phyloP scores from a whole-genome alignment of 2,888 invertebrate species.

The Lamellibrachia columna region DNA sequence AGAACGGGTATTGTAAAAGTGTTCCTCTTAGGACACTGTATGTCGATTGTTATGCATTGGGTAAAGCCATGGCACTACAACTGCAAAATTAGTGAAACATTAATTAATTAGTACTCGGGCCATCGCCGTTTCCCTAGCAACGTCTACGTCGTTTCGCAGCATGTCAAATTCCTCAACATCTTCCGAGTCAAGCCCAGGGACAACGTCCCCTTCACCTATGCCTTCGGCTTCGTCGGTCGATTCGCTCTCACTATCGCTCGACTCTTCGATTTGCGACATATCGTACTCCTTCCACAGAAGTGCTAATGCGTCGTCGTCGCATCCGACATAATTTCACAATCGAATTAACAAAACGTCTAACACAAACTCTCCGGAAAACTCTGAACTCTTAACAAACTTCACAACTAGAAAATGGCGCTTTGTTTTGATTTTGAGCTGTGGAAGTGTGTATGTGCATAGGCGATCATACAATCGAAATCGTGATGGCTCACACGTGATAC shows the following conservation, averaged over 20 bases:
- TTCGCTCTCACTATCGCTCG: not conserved
- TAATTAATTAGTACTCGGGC: not conserved
- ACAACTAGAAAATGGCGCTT: not conserved
- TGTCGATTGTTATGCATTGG: too few species aligned
- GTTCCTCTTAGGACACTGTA: too few species aligned
- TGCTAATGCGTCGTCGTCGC: not conserved
- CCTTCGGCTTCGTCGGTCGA: not conserved
- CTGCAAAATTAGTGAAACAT: too few species aligned
- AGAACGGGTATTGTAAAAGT: too few species aligned
- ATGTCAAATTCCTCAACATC: not conserved
- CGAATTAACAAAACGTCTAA: not conserved
- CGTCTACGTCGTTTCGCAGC: not conserved
- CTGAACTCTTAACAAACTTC: not conserved
- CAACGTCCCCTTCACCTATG: not conserved
- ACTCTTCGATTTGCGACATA: not conserved
- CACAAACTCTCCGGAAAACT: too few species aligned
- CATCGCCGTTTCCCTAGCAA: not conserved
- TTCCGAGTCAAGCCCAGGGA: not conserved
- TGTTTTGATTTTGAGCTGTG: not conserved
- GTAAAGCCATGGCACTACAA: too few species aligned
- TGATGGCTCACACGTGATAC: too few species aligned
- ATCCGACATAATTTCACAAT: not conserved
- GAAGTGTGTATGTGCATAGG: not conserved
- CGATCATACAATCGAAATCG: not conserved
- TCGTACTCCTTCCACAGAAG: not conserved